These are phyloP conservation scores for Mormyrops attenuatus DNA, from an alignment of 2,797 vertebrate species.

Conservation along the genomic window DNA sequence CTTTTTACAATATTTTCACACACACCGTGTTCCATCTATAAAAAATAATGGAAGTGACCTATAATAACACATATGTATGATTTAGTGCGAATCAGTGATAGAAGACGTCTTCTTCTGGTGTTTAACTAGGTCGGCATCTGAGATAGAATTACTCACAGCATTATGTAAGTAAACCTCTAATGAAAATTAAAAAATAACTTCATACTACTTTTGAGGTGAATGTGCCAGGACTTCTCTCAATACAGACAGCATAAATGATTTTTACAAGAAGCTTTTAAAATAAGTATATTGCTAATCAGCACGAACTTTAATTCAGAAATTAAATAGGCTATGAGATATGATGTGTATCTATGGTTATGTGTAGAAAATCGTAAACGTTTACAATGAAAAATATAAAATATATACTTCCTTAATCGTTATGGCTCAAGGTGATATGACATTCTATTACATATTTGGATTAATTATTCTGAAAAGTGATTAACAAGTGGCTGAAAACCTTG, in stretches of 20 bases:
- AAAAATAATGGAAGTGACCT: neutral
- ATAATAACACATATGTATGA: neutral
- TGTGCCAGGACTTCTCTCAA: neutral
- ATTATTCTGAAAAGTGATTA: neutral
- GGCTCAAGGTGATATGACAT: neutral
- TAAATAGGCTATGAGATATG: neutral
- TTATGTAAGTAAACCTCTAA: neutral
- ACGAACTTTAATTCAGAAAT: neutral
- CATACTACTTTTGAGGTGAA: neutral
- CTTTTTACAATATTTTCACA: neutral
- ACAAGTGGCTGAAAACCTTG: conserved; percentile 17
- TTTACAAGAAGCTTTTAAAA: neutral
- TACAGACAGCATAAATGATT: neutral
- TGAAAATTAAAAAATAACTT: neutral
- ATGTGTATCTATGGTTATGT: neutral
- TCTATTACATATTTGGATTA: neutral
- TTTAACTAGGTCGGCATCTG: neutral
- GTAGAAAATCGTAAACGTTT: neutral
- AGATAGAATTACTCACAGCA: neutral
- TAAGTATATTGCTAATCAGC: neutral
- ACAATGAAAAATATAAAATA: neutral
- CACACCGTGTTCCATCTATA: neutral
- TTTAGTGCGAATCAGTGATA: neutral
- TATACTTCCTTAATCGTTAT: neutral
- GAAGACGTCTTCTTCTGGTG: neutral